Evolutionary conservation across 2,113 vertebrate genomes (phyloP).

Genomic region (Amphiprion percula): DNA sequence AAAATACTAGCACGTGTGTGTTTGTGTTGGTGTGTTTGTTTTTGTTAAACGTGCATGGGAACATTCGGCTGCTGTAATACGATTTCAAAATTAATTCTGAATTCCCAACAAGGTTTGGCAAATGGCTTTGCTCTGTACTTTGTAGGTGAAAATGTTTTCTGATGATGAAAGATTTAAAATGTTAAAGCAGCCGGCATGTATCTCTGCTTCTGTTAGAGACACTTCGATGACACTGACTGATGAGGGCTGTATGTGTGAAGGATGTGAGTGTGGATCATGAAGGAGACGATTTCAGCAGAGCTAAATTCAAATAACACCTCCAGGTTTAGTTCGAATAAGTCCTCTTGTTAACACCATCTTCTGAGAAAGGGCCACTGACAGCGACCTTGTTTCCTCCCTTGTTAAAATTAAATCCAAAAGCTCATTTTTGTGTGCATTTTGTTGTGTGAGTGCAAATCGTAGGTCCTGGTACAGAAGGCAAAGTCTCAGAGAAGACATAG

Average conservation of each 20-base stretch:
- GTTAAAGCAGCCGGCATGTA: neutral
- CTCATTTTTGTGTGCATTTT: constrained; percentile 6
- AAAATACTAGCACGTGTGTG: constrained; percentile 11
- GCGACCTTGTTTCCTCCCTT: constrained; percentile 38
- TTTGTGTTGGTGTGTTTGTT: constrained; percentile 8
- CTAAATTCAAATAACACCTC: constrained; percentile 24
- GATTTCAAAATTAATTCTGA: neutral
- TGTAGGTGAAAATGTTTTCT: neutral
- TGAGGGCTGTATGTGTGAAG: constrained; percentile 15
- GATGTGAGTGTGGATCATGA: constrained; percentile 15
- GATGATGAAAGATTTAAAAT: constrained; percentile 29
- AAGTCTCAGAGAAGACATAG: too few relatives aligned
- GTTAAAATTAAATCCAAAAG: constrained; percentile 46
- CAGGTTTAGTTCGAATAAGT: constrained; percentile 53
- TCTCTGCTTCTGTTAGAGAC: constrained; percentile 1
- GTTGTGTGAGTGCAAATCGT: too few relatives aligned
- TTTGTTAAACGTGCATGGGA: neutral
- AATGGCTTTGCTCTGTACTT: constrained; percentile 19
- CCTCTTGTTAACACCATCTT: constrained; percentile 50
- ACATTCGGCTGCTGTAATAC: neutral
- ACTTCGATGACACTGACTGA: constrained; percentile 15
- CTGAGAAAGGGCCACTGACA: constrained; percentile 23
- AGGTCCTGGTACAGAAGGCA: too few relatives aligned
- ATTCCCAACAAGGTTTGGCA: neutral
- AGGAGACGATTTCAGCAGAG: constrained; percentile 14